phyloP scores from a whole-genome alignment of 2,797 vertebrate genomes.

The Phaenicophaeus curvirostris region DNA sequence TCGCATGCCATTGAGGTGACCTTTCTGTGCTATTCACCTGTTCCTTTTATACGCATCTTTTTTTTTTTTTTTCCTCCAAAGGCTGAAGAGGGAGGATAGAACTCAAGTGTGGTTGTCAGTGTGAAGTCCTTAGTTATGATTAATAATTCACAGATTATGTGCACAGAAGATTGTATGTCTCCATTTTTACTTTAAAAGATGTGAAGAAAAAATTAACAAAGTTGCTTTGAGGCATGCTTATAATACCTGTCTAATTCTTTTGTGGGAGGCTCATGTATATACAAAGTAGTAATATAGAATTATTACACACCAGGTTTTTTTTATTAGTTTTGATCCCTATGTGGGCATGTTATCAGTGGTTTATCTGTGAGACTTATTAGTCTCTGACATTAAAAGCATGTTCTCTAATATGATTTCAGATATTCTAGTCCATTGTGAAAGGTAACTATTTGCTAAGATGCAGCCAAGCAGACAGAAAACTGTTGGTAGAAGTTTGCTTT shows the following conservation, averaged over 20 bases:
- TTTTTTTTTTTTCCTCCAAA: neutral
- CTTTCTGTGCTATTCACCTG: neutral
- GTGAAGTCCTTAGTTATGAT: neutral
- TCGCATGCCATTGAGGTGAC: neutral
- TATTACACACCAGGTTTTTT: rapidly evolving
- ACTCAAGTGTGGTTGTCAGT: neutral
- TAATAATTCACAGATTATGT: neutral
- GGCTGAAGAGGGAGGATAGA: neutral
- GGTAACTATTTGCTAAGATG: neutral
- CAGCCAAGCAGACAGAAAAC: neutral
- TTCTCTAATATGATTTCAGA: neutral
- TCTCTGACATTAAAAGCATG: neutral
- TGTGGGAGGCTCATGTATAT: rapidly evolving
- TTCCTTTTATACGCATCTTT: rapidly evolving
- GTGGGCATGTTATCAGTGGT: rapidly evolving
- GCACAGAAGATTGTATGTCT: neutral
- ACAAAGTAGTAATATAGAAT: neutral
- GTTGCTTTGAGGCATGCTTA: neutral
- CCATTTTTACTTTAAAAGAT: neutral
- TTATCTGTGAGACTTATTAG: neutral
- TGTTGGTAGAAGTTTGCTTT: neutral
- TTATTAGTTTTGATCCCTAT: neutral
- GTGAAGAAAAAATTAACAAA: neutral
- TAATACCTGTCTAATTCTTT: neutral
- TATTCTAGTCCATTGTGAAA: neutral